Conservation (phyloP, 2,113 vertebrate species). For the Pedetes capensis region DNA sequence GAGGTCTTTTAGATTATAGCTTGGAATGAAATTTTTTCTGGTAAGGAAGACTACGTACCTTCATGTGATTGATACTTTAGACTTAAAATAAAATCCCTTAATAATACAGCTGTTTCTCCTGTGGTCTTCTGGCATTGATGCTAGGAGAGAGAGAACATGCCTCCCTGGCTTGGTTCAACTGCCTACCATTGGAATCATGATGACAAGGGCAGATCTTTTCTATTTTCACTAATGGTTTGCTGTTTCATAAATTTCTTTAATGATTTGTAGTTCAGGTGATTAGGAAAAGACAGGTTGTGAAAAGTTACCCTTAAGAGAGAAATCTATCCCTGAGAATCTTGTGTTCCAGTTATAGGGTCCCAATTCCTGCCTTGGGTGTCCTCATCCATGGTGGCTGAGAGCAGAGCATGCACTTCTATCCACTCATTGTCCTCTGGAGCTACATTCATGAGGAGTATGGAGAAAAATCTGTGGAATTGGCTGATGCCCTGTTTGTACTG, state of each 20-base stretch:
- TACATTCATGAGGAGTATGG: not conserved
- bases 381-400: not conserved
- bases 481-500: not conserved
- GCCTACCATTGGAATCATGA: not conserved
- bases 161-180: not conserved
- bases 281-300: not conserved
- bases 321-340: not conserved
- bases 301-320: not conserved
- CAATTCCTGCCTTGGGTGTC: not conserved
- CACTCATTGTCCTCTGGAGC: not conserved
- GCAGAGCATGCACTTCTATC: not conserved
- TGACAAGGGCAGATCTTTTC: not conserved
- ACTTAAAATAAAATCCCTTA: slow-evolving; percentile 58
- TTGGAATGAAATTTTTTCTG: slow-evolving; percentile 69
- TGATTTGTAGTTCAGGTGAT: not conserved
- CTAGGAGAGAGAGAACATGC: not conserved
- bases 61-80: slow-evolving; percentile 68
- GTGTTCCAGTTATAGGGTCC: not conserved
- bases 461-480: not conserved
- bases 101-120: slow-evolving; percentile 9
- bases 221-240: not conserved
- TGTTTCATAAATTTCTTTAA: not conserved
- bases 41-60: slow-evolving; percentile 49
- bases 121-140: not conserved
- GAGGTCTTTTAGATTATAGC: slow-evolving; percentile 73